phyloP scores from a whole-genome alignment of 2,113 vertebrate genomes.

The Galbula dea region DNA sequence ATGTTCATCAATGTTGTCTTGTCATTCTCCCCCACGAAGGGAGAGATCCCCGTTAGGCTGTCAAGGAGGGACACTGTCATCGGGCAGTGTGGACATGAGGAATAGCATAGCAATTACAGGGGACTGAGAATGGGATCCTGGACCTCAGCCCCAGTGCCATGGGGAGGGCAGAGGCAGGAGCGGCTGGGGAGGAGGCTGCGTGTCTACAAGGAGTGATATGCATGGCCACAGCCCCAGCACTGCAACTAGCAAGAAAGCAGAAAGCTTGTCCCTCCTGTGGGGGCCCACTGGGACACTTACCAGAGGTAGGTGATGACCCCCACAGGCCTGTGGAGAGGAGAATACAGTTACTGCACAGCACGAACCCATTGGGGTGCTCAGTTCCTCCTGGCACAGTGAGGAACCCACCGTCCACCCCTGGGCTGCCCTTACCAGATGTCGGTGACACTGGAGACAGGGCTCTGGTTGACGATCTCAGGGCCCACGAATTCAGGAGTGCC shows the following conservation, averaged over 20 bases:
- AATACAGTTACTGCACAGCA: background rate
- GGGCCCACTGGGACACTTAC: constrained; percentile 71
- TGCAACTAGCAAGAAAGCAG: background rate
- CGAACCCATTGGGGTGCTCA: background rate
- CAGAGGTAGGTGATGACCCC: constrained; percentile 93
- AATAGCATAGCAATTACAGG: background rate
- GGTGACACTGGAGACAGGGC: constrained; percentile 87
- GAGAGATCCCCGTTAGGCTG: constrained; percentile 94
- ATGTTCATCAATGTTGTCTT: constrained; percentile 91
- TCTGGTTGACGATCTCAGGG: constrained; percentile 95
- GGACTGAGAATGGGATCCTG: background rate
- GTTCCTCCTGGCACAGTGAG: background rate
- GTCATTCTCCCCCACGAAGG: constrained; percentile 93
- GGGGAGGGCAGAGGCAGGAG: background rate
- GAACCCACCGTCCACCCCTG: fast-evolving
- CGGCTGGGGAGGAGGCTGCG: background rate
- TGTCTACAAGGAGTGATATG: background rate
- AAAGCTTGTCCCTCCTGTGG: background rate
- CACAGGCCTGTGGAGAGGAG: constrained; percentile 79
- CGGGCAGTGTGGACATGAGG: background rate
- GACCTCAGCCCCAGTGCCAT: background rate
- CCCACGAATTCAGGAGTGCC: constrained; percentile 95
- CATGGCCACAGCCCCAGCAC: background rate
- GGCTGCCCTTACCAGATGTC: constrained; percentile 87
- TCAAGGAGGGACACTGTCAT: background rate